Conservation (phyloP, 1,140 invertebrate genomes). For the Macrobrachium nipponense region DNA sequence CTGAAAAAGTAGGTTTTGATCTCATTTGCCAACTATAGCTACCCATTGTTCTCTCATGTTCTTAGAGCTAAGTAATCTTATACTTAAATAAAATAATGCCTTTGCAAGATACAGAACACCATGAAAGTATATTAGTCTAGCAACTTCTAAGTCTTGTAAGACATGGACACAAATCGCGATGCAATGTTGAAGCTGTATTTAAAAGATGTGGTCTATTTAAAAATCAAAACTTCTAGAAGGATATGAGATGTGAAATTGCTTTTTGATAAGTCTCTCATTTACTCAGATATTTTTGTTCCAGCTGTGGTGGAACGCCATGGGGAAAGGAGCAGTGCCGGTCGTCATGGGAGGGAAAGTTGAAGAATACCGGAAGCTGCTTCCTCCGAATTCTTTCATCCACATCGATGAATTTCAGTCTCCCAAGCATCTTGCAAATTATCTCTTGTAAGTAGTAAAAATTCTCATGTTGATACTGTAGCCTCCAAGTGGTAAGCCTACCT, state of each 20-base stretch:
- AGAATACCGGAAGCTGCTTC: constrained; percentile 67
- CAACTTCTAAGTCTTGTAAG: too few species aligned
- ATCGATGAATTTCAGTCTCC: constrained; percentile 67
- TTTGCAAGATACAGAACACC: too few species aligned
- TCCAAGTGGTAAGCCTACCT: too few species aligned
- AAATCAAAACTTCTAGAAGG: too few species aligned
- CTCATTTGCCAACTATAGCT: constrained; percentile 15
- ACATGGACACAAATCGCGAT: too few species aligned
- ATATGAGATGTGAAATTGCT: too few species aligned
- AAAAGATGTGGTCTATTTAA: too few species aligned
- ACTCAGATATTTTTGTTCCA: neutral
- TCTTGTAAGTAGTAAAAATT: constrained; percentile 59
- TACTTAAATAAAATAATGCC: too few species aligned
- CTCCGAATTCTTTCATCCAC: constrained; percentile 68
- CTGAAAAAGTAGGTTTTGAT: constrained; percentile 72
- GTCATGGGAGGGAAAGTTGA: constrained; percentile 70
- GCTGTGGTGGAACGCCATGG: constrained; percentile 71
- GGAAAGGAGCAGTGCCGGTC: constrained; percentile 69
- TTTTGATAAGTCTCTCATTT: constrained; percentile 23
- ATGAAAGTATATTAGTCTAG: too few species aligned
- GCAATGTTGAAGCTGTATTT: too few species aligned
- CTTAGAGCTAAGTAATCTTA: too few species aligned
- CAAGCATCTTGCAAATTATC: constrained; percentile 66
- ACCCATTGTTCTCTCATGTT: neutral
- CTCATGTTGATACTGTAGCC: too few species aligned